Evolutionary conservation across 2,797 vertebrate species (phyloP).

Genomic region (Jordanella pulchra): DNA sequence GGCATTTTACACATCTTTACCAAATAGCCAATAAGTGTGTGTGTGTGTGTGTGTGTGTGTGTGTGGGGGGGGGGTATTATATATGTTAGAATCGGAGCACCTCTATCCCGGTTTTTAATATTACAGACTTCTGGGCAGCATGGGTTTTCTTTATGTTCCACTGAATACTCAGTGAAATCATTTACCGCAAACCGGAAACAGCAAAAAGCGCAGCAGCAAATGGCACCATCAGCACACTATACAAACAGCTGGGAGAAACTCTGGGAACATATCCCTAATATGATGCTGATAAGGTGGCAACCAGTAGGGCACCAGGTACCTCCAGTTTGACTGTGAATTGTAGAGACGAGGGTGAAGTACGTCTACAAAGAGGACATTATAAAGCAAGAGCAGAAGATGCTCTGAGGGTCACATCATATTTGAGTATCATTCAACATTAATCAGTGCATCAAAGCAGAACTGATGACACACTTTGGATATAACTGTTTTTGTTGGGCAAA

Average conservation of each 20-base stretch:
- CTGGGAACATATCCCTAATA: background rate
- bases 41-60: too few relatives aligned
- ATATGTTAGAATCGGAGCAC: constrained; percentile 7
- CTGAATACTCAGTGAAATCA: background rate
- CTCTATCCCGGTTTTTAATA: constrained; percentile 18
- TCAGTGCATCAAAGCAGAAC: background rate
- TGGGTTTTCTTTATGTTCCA: background rate
- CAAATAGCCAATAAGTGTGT: background rate
- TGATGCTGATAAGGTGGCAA: background rate
- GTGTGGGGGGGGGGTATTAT: background rate
- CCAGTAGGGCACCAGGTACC: background rate
- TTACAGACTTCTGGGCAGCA: background rate
- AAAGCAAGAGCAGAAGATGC: constrained; percentile 1
- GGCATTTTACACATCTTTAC: background rate
- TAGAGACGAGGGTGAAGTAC: background rate
- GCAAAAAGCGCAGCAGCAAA: background rate
- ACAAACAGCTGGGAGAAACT: background rate
- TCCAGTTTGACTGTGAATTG: background rate
- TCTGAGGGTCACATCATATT: background rate
- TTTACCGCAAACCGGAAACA: background rate
- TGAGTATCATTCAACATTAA: background rate
- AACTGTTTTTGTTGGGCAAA: background rate
- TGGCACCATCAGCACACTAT: constrained; percentile 1
- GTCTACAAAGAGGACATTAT: background rate
- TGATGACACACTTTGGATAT: too few relatives aligned